These are phyloP conservation scores for Myzus persicae DNA, from an alignment of 1,140 invertebrate genomes.

Conservation along the genomic window DNA sequence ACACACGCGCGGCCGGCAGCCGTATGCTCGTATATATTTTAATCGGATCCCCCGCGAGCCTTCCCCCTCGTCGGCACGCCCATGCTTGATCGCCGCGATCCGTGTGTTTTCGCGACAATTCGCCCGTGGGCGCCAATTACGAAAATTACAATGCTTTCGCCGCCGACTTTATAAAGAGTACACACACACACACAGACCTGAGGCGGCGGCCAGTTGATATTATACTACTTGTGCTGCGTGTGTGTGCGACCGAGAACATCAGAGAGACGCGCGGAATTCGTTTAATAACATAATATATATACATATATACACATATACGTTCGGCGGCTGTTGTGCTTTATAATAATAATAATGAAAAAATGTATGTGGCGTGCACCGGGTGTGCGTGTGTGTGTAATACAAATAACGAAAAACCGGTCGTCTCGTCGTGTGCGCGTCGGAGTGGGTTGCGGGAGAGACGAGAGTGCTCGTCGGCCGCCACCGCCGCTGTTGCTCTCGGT, in stretches of 20 bases:
- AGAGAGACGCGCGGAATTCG: conserved; percentile 24
- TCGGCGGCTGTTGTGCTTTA: not conserved
- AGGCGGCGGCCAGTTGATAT: not conserved
- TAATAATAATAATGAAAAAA: conserved; percentile 40
- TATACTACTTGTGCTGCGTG: not conserved
- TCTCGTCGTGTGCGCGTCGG: not conserved
- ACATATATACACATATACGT: not conserved
- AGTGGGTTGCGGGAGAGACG: not conserved
- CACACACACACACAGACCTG: not conserved
- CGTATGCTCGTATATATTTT: not conserved
- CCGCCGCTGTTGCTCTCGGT: not conserved
- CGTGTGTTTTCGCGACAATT: conserved; percentile 39
- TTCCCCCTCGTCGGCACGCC: not conserved
- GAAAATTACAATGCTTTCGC: conserved; percentile 46
- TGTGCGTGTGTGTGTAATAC: conserved; percentile 23
- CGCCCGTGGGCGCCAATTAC: conserved; percentile 38
- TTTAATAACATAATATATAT: conserved; percentile 34
- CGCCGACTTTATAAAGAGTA: conserved; percentile 3
- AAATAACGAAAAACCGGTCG: conserved; percentile 49
- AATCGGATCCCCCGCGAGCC: conserved; percentile 32
- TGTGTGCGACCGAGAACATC: conserved; percentile 16
- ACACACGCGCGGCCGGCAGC: not conserved
- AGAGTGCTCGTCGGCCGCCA: not conserved
- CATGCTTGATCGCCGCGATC: not conserved
- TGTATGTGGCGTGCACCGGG: not conserved